Conservation (phyloP, 2,113 vertebrate species). For the Noctilio leporinus region DNA sequence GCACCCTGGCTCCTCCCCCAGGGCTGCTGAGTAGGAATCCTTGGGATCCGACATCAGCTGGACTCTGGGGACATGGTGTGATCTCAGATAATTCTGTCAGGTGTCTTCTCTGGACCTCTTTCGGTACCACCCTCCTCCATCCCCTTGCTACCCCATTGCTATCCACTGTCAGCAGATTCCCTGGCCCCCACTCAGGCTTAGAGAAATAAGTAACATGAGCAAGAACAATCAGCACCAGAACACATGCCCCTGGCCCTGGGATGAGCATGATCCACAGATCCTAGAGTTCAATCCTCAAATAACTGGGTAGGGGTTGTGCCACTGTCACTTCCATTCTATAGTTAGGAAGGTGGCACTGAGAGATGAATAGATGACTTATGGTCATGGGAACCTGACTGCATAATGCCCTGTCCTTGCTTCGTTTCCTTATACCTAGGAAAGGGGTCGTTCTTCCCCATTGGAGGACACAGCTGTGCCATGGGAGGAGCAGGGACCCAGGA, state of each 20-base stretch:
- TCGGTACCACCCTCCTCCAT: not conserved
- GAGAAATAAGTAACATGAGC: fast-evolving
- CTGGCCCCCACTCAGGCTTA: not conserved
- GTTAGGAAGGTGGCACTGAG: not conserved
- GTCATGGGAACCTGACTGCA: not conserved
- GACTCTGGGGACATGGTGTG: fast-evolving
- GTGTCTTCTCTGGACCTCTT: not conserved
- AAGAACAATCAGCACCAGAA: not conserved
- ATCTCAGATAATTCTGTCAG: not conserved
- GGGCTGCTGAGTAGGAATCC: not conserved
- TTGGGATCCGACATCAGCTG: too few species aligned
- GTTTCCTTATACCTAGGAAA: not conserved
- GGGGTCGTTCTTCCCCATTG: too few species aligned
- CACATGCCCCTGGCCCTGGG: fast-evolving
- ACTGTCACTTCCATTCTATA: not conserved
- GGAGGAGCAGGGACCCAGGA: not conserved
- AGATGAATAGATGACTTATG: not conserved
- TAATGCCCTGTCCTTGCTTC: not conserved
- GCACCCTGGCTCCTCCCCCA: not conserved
- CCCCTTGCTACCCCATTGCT: not conserved
- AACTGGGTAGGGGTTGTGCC: not conserved
- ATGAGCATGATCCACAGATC: fast-evolving
- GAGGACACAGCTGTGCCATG: not conserved
- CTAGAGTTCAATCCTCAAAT: not conserved
- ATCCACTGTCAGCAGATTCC: not conserved